phyloP scores from a whole-genome alignment of 1,140 invertebrate species.

The Neodiprion lecontei region DNA sequence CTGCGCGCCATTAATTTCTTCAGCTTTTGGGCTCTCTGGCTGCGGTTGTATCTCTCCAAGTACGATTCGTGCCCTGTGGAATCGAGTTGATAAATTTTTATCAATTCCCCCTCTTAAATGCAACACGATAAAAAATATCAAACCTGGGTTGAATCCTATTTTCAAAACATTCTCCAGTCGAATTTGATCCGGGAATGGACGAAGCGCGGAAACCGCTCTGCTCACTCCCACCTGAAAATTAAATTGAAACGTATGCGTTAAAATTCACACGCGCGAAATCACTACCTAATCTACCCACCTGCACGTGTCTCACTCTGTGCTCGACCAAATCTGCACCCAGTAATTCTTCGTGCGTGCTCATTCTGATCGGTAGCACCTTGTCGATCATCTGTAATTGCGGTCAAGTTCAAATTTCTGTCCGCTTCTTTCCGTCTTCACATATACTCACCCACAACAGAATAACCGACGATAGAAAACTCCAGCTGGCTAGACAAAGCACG shows the following conservation, averaged over 20 bases:
- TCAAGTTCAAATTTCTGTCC: neutral
- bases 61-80: constrained; percentile 52
- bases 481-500: constrained; percentile 71
- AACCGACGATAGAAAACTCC: constrained; percentile 77
- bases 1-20: constrained; percentile 35
- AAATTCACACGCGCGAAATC: constrained; percentile 14
- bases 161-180: constrained; percentile 52
- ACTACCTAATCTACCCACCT: constrained; percentile 48
- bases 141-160: constrained; percentile 68
- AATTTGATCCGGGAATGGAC: constrained; percentile 56
- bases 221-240: constrained; percentile 66
- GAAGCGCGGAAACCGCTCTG: constrained; percentile 66
- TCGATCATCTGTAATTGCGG: constrained; percentile 68
- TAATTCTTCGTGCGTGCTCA: constrained; percentile 84
- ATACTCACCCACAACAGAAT: constrained; percentile 70
- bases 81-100: constrained; percentile 40
- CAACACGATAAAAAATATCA: constrained; percentile 38
- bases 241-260: constrained; percentile 6
- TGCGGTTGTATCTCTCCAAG: constrained; percentile 41
- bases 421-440: no score
- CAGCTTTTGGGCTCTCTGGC: constrained; percentile 39
- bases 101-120: constrained; percentile 36
- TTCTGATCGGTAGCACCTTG: constrained; percentile 80
- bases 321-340: constrained; percentile 88
- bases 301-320: constrained; percentile 74